Conservation (phyloP, 1,140 invertebrate species). For the Brachionus paranguensis region DNA sequence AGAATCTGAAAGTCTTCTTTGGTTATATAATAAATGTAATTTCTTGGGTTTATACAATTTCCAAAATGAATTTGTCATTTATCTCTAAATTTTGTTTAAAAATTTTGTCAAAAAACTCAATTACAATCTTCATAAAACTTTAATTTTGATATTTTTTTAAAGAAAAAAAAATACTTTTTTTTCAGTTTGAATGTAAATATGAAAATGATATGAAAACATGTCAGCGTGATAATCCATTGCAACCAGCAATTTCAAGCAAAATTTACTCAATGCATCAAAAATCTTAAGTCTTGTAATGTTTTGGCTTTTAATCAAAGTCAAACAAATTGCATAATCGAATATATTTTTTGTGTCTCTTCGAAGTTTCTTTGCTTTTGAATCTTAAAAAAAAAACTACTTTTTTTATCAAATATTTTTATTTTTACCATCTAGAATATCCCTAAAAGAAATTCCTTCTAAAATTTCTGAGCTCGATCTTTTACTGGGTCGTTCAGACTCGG, state of each 20-base stretch:
- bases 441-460: too few species aligned
- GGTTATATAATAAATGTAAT: neutral
- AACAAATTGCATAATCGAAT: too few species aligned
- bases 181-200: neutral
- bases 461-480: too few species aligned
- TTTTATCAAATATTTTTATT: too few species aligned
- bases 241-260: neutral
- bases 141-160: too few species aligned
- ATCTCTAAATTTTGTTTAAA: neutral
- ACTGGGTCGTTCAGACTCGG: too few species aligned
- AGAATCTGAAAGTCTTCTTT: neutral
- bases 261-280: neutral
- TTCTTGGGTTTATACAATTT: neutral
- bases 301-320: too few species aligned
- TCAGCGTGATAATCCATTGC: neutral
- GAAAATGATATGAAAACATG: neutral
- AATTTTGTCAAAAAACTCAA: neutral
- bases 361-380: neutral
- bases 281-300: too few species aligned
- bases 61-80: neutral
- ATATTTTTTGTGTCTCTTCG: neutral
- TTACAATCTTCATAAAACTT: neutral
- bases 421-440: too few species aligned
- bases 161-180: neutral
- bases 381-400: too few species aligned